phyloP scores from a whole-genome alignment of 2,113 vertebrate genomes.

The Xenopus borealis region DNA sequence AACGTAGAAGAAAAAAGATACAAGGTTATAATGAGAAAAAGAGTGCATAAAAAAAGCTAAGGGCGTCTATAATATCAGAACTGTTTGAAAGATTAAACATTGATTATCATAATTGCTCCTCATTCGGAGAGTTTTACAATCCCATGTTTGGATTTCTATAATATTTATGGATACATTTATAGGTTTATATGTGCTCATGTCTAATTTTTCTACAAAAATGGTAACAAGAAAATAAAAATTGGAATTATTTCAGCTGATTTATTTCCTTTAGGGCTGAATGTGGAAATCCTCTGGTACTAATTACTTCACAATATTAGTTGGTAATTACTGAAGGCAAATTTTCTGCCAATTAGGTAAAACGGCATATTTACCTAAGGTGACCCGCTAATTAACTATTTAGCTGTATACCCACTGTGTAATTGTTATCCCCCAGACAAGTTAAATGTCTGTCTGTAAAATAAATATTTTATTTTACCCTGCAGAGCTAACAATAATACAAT shows the following conservation, averaged over 20 bases:
- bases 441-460: constrained; percentile 27
- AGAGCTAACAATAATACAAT: constrained; percentile 19
- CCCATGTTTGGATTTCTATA: too few relatives aligned
- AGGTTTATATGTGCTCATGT: too few relatives aligned
- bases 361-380: constrained; percentile 18
- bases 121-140: too few relatives aligned
- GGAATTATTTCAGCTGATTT: neutral
- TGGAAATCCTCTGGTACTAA: constrained; percentile 21
- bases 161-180: too few relatives aligned
- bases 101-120: too few relatives aligned
- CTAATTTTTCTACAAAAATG: too few relatives aligned
- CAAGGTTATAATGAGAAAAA: too few relatives aligned
- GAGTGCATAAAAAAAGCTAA: too few relatives aligned
- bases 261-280: constrained; percentile 11
- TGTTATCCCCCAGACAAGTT: constrained; percentile 25
- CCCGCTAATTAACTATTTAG: constrained; percentile 39
- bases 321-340: constrained; percentile 24
- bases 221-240: too few relatives aligned
- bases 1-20: too few relatives aligned
- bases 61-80: too few relatives aligned
- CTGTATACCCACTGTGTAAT: constrained; percentile 19
- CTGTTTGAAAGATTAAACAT: too few relatives aligned
- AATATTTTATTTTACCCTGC: constrained; percentile 24
- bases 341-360: constrained; percentile 25
- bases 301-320: constrained; percentile 36